Evolutionary conservation across 2,113 vertebrate genomes (phyloP).

Genomic region (Chinchilla lanigera): DNA sequence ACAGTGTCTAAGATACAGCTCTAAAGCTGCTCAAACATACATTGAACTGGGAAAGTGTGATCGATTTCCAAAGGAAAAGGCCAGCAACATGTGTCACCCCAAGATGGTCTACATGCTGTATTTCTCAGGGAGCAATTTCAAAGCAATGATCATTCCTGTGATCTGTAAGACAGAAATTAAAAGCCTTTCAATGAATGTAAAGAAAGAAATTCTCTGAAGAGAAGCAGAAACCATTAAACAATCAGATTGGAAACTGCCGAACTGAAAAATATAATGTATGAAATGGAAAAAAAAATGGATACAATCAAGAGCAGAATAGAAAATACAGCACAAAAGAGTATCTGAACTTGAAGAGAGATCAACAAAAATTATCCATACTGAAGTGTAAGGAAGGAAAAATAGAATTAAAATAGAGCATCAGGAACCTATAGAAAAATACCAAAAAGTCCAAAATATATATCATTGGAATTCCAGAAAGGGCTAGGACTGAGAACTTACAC

Average conservation of each 20-base stretch:
- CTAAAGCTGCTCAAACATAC: not conserved
- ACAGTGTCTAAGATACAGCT: not conserved
- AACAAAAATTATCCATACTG: not conserved
- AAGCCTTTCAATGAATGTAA: not conserved
- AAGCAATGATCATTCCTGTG: not conserved
- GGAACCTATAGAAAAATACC: not conserved
- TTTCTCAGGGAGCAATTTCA: not conserved
- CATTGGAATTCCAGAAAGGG: not conserved
- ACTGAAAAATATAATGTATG: not conserved
- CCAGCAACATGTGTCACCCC: not conserved
- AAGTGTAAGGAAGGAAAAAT: not conserved
- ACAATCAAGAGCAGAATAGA: not conserved
- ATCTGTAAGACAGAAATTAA: not conserved
- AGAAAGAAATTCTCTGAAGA: slow-evolving; percentile 19
- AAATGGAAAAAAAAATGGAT: not conserved
- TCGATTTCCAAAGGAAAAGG: not conserved
- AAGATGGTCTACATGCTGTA: not conserved
- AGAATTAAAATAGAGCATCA: not conserved
- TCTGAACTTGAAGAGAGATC: not conserved
- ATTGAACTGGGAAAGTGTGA: not conserved
- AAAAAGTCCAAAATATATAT: not conserved
- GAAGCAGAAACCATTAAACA: not conserved
- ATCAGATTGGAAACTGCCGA: not conserved
- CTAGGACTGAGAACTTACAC: not conserved
- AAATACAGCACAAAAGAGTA: not conserved